Evolutionary conservation across 2,888 invertebrate species (phyloP).

Genomic region (Petrolisthes cinctipes): DNA sequence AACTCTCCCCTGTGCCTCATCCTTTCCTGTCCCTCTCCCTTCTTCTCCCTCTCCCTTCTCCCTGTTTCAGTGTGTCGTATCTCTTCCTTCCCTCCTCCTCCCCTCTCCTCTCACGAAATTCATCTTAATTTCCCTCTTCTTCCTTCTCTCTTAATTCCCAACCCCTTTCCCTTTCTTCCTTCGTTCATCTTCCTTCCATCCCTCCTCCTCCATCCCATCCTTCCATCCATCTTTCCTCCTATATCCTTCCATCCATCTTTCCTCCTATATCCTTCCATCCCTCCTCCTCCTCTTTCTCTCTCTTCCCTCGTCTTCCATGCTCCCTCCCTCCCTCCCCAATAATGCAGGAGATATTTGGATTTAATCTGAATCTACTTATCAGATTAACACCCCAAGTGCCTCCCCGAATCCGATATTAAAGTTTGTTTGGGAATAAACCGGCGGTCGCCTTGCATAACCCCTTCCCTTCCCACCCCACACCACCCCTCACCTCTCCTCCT

Average conservation of each 20-base stretch:
- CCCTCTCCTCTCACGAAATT: background rate
- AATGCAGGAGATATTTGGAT: slow-evolving; percentile 58
- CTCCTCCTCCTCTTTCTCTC: background rate
- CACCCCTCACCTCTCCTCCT: background rate
- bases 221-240: background rate
- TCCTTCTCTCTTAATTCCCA: background rate
- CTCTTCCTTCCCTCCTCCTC: background rate
- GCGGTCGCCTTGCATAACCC: slow-evolving; percentile 43
- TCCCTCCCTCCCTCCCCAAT: slow-evolving; percentile 13
- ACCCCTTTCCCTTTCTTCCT: background rate
- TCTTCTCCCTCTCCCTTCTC: background rate
- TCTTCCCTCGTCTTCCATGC: background rate
- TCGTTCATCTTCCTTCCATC: background rate
- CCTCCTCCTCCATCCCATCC: background rate
- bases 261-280: slow-evolving; percentile 6
- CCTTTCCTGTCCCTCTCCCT: background rate
- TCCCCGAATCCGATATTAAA: slow-evolving; percentile 57
- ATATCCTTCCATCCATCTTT: background rate
- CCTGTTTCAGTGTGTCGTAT: background rate
- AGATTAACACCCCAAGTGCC: slow-evolving; percentile 61
- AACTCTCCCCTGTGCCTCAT: background rate
- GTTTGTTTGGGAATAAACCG: slow-evolving; percentile 54
- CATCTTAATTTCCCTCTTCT: background rate
- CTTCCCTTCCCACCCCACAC: background rate
- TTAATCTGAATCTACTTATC: slow-evolving; percentile 61